Evolutionary conservation across 2,113 vertebrate species (phyloP).

Genomic region (Hymenochirus boettgeri): DNA sequence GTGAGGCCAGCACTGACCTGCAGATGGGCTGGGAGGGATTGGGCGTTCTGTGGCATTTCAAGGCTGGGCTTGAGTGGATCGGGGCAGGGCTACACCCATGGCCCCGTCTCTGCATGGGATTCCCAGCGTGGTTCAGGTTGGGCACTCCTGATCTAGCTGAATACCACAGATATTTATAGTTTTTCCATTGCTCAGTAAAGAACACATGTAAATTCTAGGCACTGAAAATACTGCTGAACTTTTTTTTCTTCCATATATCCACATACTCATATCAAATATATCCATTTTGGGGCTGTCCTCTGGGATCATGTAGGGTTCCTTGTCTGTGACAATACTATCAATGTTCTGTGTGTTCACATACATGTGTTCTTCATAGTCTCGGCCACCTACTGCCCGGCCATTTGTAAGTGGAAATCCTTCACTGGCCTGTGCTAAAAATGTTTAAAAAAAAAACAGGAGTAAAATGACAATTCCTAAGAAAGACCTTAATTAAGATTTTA

Average conservation of each 20-base stretch:
- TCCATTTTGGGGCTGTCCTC: conserved; percentile 88
- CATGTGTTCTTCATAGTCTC: conserved; percentile 88
- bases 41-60: too few species aligned
- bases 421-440: conserved; percentile 53
- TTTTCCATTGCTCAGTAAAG: not conserved
- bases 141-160: too few species aligned
- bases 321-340: conserved; percentile 58
- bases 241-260: not conserved
- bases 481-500: not conserved
- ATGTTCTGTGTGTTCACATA: conserved; percentile 90
- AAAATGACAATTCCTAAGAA: too few species aligned
- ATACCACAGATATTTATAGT: too few species aligned
- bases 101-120: too few species aligned
- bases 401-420: conserved; percentile 88
- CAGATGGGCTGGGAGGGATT: too few species aligned
- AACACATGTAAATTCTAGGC: not conserved
- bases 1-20: too few species aligned
- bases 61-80: too few species aligned
- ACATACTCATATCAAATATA: conserved; percentile 95
- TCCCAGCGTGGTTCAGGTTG: too few species aligned
- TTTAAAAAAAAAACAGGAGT: accelerated
- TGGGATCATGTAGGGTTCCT: accelerated
- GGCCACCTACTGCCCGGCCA: conserved; percentile 58
- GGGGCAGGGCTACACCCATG: too few species aligned
- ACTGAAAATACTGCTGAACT: not conserved